These are phyloP conservation scores for Leptogaster cylindrica DNA, from an alignment of 2,888 invertebrate genomes.

Conservation along the genomic window DNA sequence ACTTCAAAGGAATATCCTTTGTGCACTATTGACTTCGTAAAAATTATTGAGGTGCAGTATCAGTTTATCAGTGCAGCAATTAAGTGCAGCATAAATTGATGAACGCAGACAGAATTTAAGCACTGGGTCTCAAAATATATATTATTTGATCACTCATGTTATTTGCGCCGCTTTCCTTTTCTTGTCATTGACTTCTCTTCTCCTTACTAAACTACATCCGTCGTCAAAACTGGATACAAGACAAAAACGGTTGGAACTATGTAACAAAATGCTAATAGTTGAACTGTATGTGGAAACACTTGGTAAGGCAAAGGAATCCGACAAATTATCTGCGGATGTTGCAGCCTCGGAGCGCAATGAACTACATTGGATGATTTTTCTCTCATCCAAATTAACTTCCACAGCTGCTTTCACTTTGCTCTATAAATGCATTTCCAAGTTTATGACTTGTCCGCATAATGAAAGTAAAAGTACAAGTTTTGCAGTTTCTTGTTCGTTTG, in stretches of 20 bases:
- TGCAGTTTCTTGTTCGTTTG: constrained; percentile 8
- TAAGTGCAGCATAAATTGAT: too few relatives aligned
- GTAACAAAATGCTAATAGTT: constrained; percentile 11
- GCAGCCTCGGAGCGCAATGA: constrained; percentile 37
- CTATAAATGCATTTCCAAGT: constrained; percentile 48
- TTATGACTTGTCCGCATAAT: constrained; percentile 46
- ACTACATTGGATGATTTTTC: constrained; percentile 38
- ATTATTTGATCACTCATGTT: constrained; percentile 19
- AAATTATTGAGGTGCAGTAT: constrained; percentile 44
- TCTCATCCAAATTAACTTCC: constrained; percentile 40
- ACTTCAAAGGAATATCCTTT: constrained; percentile 1
- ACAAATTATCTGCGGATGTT: constrained; percentile 19
- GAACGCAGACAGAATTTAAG: too few relatives aligned
- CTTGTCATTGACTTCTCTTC: constrained; percentile 44
- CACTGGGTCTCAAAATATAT: too few relatives aligned
- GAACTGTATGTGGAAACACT: constrained; percentile 16
- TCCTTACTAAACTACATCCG: constrained; percentile 35
- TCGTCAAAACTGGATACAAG: constrained; percentile 37
- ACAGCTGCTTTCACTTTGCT: constrained; percentile 49
- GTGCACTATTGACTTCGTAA: not conserved
- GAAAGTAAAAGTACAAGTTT: constrained; percentile 41
- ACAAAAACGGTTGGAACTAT: constrained; percentile 20
- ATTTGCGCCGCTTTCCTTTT: constrained; percentile 44
- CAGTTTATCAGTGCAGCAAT: not conserved
- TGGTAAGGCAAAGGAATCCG: not conserved